These are phyloP conservation scores for Pentalonia nigronervosa DNA, from an alignment of 1,140 invertebrate species.

Conservation along the genomic window DNA sequence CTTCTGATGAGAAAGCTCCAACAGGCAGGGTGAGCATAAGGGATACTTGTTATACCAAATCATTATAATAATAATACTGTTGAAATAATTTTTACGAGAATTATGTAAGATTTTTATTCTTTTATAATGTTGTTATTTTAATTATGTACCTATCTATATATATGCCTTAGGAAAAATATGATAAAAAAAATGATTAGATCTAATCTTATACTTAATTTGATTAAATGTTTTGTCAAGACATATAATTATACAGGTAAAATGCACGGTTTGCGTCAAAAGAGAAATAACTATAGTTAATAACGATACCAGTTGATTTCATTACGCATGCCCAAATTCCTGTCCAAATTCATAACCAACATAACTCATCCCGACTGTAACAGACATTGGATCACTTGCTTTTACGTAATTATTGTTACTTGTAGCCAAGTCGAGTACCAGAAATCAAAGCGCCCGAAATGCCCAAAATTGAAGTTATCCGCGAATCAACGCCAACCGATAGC, in stretches of 20 bases:
- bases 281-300: background rate
- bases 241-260: background rate
- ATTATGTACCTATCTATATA: background rate
- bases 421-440: constrained; percentile 71
- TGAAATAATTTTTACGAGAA: background rate
- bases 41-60: background rate
- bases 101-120: background rate
- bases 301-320: constrained; percentile 14
- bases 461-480: constrained; percentile 84
- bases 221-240: background rate
- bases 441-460: constrained; percentile 81
- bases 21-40: constrained; percentile 23
- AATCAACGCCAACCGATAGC: constrained; percentile 75
- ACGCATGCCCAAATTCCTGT: background rate
- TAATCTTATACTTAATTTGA: background rate
- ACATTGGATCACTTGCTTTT: background rate
- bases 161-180: background rate
- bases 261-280: background rate
- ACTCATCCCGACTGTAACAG: background rate
- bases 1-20: background rate
- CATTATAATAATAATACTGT: background rate
- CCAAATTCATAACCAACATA: constrained; percentile 13
- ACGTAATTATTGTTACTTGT: background rate
- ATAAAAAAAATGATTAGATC: background rate
- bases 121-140: background rate